These are phyloP conservation scores for Callyntrura sp. DNA, from an alignment of 2,888 invertebrate species.

Conservation along the genomic window DNA sequence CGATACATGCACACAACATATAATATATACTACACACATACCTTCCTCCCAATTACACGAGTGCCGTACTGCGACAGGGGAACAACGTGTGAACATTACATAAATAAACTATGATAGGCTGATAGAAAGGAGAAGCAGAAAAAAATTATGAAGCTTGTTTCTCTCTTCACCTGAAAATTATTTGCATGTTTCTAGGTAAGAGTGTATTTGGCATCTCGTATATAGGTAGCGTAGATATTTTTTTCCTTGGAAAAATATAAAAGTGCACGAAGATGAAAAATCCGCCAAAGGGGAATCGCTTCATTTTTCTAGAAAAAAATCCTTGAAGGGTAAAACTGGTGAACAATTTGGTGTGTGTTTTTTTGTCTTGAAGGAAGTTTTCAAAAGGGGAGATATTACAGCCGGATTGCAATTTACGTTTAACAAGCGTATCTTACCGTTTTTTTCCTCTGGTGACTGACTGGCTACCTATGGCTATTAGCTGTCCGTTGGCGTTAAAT, in stretches of 20 bases:
- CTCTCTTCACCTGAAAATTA: background rate
- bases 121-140: background rate
- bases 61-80: background rate
- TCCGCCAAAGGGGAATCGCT: conserved; percentile 17
- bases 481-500: conserved; percentile 67
- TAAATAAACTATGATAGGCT: conserved; percentile 6
- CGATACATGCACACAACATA: background rate
- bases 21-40: background rate
- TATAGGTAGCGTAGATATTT: too few species aligned
- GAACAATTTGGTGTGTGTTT: background rate
- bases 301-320: conserved; percentile 5
- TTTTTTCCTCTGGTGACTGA: background rate
- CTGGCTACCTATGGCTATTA: background rate
- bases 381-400: background rate
- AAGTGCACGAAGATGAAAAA: background rate
- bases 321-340: conserved; percentile 9
- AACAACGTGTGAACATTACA: conserved; percentile 41
- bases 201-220: background rate
- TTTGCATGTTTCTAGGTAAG: background rate
- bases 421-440: conserved; percentile 64
- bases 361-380: too few species aligned
- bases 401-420: conserved; percentile 54
- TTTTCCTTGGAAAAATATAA: conserved; percentile 3
- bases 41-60: background rate
- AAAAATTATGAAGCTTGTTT: background rate